Conservation (phyloP, 2,797 vertebrate species). For the Uromys caudimaculatus region DNA sequence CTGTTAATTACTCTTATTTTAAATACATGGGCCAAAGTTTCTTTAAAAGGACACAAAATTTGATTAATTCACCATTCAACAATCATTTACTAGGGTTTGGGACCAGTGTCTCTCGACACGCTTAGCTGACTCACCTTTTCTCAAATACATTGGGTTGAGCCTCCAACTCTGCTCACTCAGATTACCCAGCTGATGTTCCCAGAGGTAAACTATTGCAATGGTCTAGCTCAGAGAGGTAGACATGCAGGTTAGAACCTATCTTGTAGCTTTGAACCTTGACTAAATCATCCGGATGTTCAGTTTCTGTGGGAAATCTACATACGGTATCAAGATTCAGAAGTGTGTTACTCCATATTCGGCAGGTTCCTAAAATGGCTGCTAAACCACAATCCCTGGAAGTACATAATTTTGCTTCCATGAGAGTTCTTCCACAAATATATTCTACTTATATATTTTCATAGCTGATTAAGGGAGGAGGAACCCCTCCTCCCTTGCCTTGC, state of each 20-base stretch:
- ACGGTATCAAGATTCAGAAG: neutral
- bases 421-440: neutral
- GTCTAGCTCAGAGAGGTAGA: neutral
- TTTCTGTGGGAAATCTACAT: neutral
- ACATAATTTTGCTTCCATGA: neutral
- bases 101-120: neutral
- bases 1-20: constrained; percentile 9
- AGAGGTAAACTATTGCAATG: neutral
- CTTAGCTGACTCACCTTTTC: neutral
- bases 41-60: constrained; percentile 25
- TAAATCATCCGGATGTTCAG: neutral
- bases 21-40: neutral
- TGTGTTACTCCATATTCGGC: neutral
- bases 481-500: neutral
- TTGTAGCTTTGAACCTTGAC: neutral
- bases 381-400: neutral
- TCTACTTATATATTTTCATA: neutral
- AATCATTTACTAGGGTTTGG: neutral
- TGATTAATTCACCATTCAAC: neutral
- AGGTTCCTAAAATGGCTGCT: neutral
- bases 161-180: neutral
- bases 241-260: neutral
- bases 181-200: neutral
- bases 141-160: neutral
- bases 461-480: neutral